Base-by-base conservation (phyloP, 2,113 vertebrate genomes). In the Rhagologus leucostigma region DNA sequence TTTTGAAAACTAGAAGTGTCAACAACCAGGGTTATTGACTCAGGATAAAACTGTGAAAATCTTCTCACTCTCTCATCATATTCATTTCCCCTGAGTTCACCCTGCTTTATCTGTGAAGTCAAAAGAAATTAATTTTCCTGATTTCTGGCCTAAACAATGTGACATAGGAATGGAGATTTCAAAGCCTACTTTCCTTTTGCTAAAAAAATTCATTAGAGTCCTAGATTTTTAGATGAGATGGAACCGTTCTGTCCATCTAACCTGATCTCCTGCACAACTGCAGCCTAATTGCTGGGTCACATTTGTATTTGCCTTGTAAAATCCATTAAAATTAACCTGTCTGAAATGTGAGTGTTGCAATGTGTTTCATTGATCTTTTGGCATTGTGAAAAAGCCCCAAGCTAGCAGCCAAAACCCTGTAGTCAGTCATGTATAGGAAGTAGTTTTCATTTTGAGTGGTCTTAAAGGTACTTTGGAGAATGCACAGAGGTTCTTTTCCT, bases 31-130 rank as follows among this genome's bases (percentile, higher is more conserved):
- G 42, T 75, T 93, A 87, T 77, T 79, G 81, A 94, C 35, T 75
- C 21, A 84, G 64, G 16, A 85, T 75, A 79, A 84, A 94, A 79
- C 33, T 67, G 52, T 63, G 50, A 91, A 89, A 94, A 81, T 87
- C 15, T 81, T 83, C 20, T 50, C 53, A 70, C 18, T 49, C 9
- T 89, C 39, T 91, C n/a, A 77, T 55, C 8, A 3, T 71, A 68
- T 68, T 75, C 23, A 89, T 84, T 89, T 89, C 47, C 65, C 62
- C 27, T 70, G 60, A 84, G 56, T 21, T 91, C 47, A 84, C 14
- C 12, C 19, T 75, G 13, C 5, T 68, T 78, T 71, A 52, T 76
- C 49, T 75, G 33, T 71, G 39, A 89, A 93, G 15, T 82, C 21
- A 84, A 89, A 94, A 63, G 10, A 89, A 87, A 70, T 50, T 12